Evolutionary conservation across 2,888 invertebrate species (phyloP), one percentile per base, ranked within the genome.

Genomic region (Micropterix aruncella): DNA sequence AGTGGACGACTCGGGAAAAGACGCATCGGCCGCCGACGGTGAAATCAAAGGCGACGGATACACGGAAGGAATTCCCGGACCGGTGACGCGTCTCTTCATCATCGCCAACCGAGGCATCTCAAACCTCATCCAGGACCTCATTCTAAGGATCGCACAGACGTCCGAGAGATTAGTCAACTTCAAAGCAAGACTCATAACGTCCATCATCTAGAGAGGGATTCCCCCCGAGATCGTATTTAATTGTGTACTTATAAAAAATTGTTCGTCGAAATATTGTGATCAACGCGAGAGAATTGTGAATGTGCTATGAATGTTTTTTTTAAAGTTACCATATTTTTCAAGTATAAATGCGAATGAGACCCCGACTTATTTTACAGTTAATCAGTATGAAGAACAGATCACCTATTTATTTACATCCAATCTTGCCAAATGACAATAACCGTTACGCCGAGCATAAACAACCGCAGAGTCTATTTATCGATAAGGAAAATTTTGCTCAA

Each of bases 141-240:
- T 89, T 66, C 76, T 89, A 62, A 88, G 89, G 65, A 74, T 89
- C 64, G 89, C 89, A 47, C 87, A 88, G 66, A 89, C 89, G 61
- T 89, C 89, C 62, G 89, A 90, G 69, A 80, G 86, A 67, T 82
- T 90, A 73, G 89, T 90, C 60, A 89, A 89, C 82, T 90, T 88
- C 80, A 90, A 89, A 74, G 89, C 89, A 63, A 80, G 88, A 73
- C 74, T 90, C 60, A 85, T 90, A 66, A 90, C 89, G 58, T 85
- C 89, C 55, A 82, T 89, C 67, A 89, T 90, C 70, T 89, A 88
- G 77, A 27, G 27, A 27, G 77, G 12, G 27, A 27, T 7, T 27
- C 27, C 5, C 27, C 27, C 27, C 12, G 5, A 27, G 12, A 27
- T 27, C 27, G 5, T 27, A 27, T 7, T 12, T 27, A 27, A 27